phyloP scores from a whole-genome alignment of 2,797 vertebrate species.

The Sandelia bainsii region DNA sequence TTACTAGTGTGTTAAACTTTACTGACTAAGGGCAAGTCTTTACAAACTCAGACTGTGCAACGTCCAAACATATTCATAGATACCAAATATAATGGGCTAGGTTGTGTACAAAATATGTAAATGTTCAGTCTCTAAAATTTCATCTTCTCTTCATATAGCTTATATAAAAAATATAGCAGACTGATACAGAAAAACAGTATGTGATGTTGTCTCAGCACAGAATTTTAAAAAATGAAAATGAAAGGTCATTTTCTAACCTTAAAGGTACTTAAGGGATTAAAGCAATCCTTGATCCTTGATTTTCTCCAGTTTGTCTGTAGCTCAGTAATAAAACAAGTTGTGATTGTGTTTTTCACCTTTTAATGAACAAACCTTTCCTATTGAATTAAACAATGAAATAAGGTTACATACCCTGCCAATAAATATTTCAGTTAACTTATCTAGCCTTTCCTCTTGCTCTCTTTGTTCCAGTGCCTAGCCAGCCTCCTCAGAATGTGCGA shows the following conservation, averaged over 20 bases:
- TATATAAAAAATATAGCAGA: neutral
- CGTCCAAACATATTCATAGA: neutral
- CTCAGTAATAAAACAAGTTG: slow-evolving; percentile 1
- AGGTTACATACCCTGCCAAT: neutral
- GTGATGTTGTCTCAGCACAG: neutral
- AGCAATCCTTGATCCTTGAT: neutral
- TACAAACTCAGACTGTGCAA: neutral
- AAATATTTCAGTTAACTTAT: slow-evolving; percentile 5
- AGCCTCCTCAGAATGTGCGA: slow-evolving; percentile 95
- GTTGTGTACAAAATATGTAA: neutral
- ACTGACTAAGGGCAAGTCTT: neutral
- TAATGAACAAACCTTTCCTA: neutral
- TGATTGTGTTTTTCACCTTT: slow-evolving; percentile 8
- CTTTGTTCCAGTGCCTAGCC: slow-evolving; percentile 90
- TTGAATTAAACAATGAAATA: slow-evolving; percentile 8
- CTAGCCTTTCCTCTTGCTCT: slow-evolving; percentile 7
- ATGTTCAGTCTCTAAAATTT: neutral
- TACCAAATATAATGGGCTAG: neutral
- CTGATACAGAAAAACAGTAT: neutral
- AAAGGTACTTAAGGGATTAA: neutral
- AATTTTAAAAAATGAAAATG: neutral
- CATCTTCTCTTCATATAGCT: neutral
- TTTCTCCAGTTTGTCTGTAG: neutral
- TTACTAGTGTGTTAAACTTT: neutral
- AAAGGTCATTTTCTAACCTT: neutral